These are phyloP conservation scores for Melinopterus prodromus DNA, from an alignment of 2,888 invertebrate species.

Conservation along the genomic window DNA sequence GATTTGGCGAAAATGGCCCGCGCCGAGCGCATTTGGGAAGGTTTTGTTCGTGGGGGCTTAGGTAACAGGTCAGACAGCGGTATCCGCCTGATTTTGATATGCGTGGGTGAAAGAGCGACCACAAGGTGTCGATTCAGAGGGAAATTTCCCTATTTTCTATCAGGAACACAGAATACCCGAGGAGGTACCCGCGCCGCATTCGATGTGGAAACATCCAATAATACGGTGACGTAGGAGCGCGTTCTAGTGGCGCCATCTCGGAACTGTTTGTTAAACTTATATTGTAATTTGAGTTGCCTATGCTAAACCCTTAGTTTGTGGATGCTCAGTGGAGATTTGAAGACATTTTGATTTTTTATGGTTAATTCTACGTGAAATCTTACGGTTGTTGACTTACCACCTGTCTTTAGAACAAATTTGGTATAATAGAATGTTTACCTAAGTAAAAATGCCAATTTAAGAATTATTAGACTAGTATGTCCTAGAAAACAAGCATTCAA, in stretches of 20 bases:
- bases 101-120: constrained; percentile 32
- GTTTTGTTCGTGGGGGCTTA: not conserved
- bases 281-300: no score
- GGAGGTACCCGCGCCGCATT: not conserved
- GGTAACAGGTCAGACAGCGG: not conserved
- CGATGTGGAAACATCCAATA: not conserved
- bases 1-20: constrained; percentile 24
- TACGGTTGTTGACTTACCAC: no score
- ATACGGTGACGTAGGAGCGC: not conserved
- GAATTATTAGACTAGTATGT: no score
- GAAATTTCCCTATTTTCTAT: constrained; percentile 50
- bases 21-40: not conserved
- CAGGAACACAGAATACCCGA: constrained; percentile 42
- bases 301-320: no score
- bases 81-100: not conserved
- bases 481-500: no score
- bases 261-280: not conserved
- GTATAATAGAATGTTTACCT: no score
- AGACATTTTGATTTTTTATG: no score
- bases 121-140: constrained; percentile 48
- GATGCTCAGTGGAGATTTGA: no score
- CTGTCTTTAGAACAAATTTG: no score
- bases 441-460: no score
- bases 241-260: not conserved
- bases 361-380: no score